A percentile compares a stretch with the other conserved stretches of the same genome.
Conservation (phyloP, 1,140 invertebrate genomes). For the Nebria ingens region DNA sequence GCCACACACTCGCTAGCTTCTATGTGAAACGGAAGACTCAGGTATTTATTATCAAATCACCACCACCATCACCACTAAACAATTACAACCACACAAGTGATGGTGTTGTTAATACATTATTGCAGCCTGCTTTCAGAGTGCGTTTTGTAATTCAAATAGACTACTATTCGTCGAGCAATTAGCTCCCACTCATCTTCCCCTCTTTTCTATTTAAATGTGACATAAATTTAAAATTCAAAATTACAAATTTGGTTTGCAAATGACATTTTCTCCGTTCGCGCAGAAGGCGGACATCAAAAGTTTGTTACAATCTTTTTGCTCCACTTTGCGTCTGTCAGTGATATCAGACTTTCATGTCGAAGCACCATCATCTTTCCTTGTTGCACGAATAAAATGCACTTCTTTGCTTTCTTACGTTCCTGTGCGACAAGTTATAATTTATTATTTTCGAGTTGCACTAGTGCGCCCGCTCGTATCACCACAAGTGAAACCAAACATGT, state of each 20-base stretch:
- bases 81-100: neutral
- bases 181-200: neutral
- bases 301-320: constrained; percentile 5
- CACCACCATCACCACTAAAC: neutral
- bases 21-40: constrained; percentile 9
- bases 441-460: no score
- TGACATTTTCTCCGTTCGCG: neutral
- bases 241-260: constrained; percentile 15
- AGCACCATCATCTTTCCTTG: no score
- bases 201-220: constrained; percentile 12
- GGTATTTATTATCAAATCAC: neutral
- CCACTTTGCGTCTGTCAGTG: no score
- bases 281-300: constrained; percentile 11
- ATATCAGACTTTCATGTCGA: no score
- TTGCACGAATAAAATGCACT: no score
- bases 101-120: neutral
- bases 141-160: constrained; percentile 8
- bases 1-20: neutral
- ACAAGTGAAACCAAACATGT: constrained; percentile 11
- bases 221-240: constrained; percentile 16
- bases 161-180: constrained; percentile 1
- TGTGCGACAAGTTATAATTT: no score
- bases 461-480: no score
- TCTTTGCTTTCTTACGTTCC: no score
- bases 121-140: neutral